Evolutionary conservation across 2,113 vertebrate genomes (phyloP), one percentile per base, ranked within the genome.

Genomic region (Caretta caretta): DNA sequence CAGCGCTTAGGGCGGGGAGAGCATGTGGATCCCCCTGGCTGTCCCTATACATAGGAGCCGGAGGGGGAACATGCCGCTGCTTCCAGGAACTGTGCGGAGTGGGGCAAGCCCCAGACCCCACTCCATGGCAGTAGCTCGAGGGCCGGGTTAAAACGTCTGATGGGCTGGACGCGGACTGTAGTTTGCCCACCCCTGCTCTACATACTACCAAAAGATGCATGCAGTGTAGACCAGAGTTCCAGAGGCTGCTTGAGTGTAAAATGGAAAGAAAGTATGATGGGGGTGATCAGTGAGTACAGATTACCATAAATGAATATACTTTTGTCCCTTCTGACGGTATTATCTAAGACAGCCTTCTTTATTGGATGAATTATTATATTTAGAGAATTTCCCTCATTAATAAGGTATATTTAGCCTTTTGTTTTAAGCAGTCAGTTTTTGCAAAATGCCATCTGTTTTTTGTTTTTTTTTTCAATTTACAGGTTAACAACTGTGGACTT

Each of bases 401-500:
- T 22, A 88, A 35, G 2, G 9, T 9, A 8, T 6, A 1, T 69
- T 90, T 49, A 31, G 11, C 22, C 59, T 62, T 5, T 25, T 25
- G 3, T 65, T 5, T 53, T 11, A 31, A 17, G 20, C 4, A 11
- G 3, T 0, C 0, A 0, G 0, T 7, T 90, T 89, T 53, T 65
- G 3, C 51, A 38, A 84, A 86, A 14, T 5, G 0, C 69, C 79
- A 38, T 6, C 5, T 59, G 84, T 3, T 1, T 4, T 93, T 87
- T 89, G 0, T 54, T 84, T 56, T 86, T 29, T 7, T 42, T 82
- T 93, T 4, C 14, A 27, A 78, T 82, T 88, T 80, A 4, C 93
- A 97, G 97, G 93, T 95, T 83, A 97, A 59, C 94, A 98, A 98
- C 78, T 98, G 98, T 94, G 98, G 98, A 38, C 98, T 99, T 94